phyloP scores from a whole-genome alignment of 2,113 vertebrate species.

The Oncorhynchus nerka region DNA sequence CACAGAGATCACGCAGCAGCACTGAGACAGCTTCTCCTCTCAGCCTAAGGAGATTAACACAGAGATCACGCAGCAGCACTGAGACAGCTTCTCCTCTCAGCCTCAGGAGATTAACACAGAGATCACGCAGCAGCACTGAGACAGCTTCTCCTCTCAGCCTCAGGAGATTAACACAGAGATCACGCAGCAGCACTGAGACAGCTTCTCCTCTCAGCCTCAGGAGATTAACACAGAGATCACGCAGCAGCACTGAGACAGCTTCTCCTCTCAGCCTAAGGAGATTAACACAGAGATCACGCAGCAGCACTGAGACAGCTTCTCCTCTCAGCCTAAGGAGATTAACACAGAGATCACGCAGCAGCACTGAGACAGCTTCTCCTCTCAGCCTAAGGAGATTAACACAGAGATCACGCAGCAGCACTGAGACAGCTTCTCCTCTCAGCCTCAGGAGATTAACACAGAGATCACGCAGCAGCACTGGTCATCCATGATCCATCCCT shows the following conservation, averaged over 20 bases:
- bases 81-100: slow-evolving; percentile 27
- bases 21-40: slow-evolving; percentile 30
- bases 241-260: slow-evolving; percentile 20
- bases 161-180: slow-evolving; percentile 36
- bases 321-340: slow-evolving; percentile 34
- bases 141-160: slow-evolving; percentile 26
- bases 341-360: slow-evolving; percentile 21
- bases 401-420: slow-evolving; percentile 8
- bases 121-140: slow-evolving; percentile 11
- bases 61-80: slow-evolving; percentile 8
- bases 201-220: slow-evolving; percentile 25
- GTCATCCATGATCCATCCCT: slow-evolving; percentile 37
- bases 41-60: slow-evolving; percentile 39
- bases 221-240: slow-evolving; percentile 34
- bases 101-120: slow-evolving; percentile 37
- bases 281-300: slow-evolving; percentile 31
- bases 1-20: slow-evolving; percentile 5
- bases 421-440: slow-evolving; percentile 25
- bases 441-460: slow-evolving; percentile 38
- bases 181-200: slow-evolving; percentile 14
- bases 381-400: slow-evolving; percentile 40
- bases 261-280: slow-evolving; percentile 28
- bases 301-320: slow-evolving; percentile 23
- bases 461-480: slow-evolving; percentile 10
- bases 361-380: slow-evolving; percentile 24